A percentile compares a stretch with the other conserved stretches of the same genome.
phyloP scores from a whole-genome alignment of 92 coral and sea anemone species.

The Palythoa heliodiscus region DNA sequence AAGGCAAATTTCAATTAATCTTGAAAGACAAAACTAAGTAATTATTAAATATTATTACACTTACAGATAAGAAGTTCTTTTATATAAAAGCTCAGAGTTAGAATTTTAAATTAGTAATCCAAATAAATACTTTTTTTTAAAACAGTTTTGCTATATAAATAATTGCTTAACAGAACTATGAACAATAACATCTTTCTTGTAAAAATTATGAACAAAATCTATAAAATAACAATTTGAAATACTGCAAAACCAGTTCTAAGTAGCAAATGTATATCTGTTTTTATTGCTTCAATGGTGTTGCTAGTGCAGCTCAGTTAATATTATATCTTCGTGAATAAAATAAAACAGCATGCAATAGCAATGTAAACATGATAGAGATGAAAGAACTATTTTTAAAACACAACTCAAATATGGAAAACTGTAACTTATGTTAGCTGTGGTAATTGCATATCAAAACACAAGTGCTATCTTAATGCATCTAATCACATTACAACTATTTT shows the following conservation, averaged over 20 bases:
- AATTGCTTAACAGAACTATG: not conserved
- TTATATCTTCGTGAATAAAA: not conserved
- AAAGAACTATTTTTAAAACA: slow-evolving; percentile 3
- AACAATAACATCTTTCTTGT: not conserved
- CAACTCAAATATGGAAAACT: not conserved
- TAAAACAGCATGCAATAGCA: not conserved
- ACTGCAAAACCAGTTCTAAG: slow-evolving; percentile 6
- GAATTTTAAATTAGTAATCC: no score
- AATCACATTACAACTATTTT: slow-evolving; percentile 4
- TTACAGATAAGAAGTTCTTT: not conserved
- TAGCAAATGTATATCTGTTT: slow-evolving; percentile 4
- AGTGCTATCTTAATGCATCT: slow-evolving; percentile 9
- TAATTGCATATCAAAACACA: slow-evolving; percentile 3
- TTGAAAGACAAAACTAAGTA: slow-evolving; percentile 11
- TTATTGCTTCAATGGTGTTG: not conserved
- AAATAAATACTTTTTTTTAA: not conserved
- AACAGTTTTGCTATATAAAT: not conserved
- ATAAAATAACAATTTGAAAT: not conserved
- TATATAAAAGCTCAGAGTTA: no score
- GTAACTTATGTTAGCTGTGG: not conserved
- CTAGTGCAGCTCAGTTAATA: not conserved
- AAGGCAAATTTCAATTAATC: slow-evolving; percentile 19
- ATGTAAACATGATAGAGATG: not conserved
- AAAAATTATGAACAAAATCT: not conserved
- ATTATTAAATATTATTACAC: slow-evolving; percentile 18